Evolutionary conservation across 1,140 invertebrate species (phyloP), one percentile per base, ranked within the genome.

Genomic region (Augochlora pura): DNA sequence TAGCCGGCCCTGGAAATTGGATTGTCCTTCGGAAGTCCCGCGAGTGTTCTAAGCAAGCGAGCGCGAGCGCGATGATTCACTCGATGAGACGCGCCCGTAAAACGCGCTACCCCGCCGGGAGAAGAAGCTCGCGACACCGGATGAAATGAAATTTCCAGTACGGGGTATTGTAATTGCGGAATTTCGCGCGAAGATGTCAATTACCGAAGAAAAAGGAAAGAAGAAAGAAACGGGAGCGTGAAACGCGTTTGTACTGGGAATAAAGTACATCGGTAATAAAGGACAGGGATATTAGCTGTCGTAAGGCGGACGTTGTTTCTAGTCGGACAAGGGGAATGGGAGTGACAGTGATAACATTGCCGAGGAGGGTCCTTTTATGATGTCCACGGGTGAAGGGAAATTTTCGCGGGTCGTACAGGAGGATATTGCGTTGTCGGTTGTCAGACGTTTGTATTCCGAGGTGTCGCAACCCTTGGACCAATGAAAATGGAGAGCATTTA

Each of bases 21-120:
- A 84, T 85, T 85, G 84, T 85, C 74, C 84, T 84, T 83, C 74
- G 68, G 81, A 77, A 81, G 64, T 76, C 84, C 74, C 78, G 68
- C 12, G 78, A 78, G 78, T 80, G 78, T 74, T 77, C 76, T 85
- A 62, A 78, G 74, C 83, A 81, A 77, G 77, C 81, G 63, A 60
- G 78, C 59, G 77, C 81, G 63, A 60, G 78, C 59, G 62, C 63
- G 69, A 83, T 85, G 84, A 85, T 85, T 83, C 69, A 81, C 76
- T 78, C 81, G 77, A 73, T 70, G 64, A 65, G 79, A 81, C 69
- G 83, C 63, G 83, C 63, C 46, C 81, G 60, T 80, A 78, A 77
- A 80, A 75, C 76, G 71, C 68, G 69, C 60, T 60, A 70, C 73
- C 39, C 69, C 63, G 75, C 73, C 54, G 21, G 42, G 14, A 64